Evolutionary conservation across 2,797 vertebrate species (phyloP).

Genomic region (Merluccius polli): DNA sequence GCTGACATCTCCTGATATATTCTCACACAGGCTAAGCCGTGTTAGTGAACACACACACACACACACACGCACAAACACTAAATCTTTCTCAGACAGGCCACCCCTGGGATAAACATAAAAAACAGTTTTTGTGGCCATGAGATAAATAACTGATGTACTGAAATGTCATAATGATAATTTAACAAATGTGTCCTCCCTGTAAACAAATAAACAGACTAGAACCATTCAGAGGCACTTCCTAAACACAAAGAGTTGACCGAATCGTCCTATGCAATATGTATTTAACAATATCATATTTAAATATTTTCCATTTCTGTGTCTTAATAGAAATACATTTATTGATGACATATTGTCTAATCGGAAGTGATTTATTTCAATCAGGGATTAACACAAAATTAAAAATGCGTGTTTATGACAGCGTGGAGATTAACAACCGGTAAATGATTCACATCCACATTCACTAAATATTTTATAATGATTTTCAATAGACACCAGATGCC

Average conservation of each 20-base stretch:
- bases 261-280: too few relatives aligned
- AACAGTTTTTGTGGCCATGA: background rate
- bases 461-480: background rate
- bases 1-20: conserved; percentile 47
- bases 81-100: background rate
- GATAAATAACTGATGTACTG: background rate
- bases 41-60: conserved; percentile 21
- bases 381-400: too few relatives aligned
- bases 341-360: background rate
- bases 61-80: background rate
- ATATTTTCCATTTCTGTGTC: background rate
- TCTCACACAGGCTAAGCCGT: conserved; percentile 55
- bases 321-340: background rate
- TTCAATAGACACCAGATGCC: background rate
- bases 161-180: background rate
- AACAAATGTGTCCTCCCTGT: background rate
- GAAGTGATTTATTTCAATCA: background rate
- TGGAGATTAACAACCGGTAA: background rate
- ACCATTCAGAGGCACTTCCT: background rate
- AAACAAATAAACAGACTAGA: background rate
- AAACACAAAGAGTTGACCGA: background rate
- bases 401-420: background rate
- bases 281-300: too few relatives aligned
- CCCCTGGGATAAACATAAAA: background rate
- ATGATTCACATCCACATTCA: background rate